phyloP scores from a whole-genome alignment of 2,888 invertebrate species.

The Drosophila niveifrons region DNA sequence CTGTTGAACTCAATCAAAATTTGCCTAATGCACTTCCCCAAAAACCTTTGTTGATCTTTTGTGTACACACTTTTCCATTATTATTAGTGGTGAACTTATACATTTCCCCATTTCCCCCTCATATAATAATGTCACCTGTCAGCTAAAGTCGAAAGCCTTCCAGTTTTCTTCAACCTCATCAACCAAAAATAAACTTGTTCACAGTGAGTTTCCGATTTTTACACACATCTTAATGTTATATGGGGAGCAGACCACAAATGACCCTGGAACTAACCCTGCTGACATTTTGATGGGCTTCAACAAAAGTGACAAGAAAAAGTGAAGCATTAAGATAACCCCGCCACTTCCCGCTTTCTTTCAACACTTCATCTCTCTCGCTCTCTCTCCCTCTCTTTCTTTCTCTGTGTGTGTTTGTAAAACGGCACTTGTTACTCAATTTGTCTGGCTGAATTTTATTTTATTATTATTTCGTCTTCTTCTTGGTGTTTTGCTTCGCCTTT shows the following conservation, averaged over 20 bases:
- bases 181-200: slow-evolving; percentile 34
- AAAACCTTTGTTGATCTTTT: slow-evolving; percentile 29
- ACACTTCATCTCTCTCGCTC: slow-evolving; percentile 8
- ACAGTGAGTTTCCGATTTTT: slow-evolving; percentile 50
- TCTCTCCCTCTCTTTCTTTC: slow-evolving; percentile 15
- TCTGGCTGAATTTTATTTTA: slow-evolving; percentile 52
- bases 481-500: slow-evolving; percentile 30
- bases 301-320: slow-evolving; percentile 57
- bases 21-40: slow-evolving; percentile 38
- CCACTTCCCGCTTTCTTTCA: background rate
- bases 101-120: slow-evolving; percentile 26
- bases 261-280: slow-evolving; percentile 55
- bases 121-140: slow-evolving; percentile 62
- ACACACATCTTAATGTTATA: slow-evolving; percentile 19
- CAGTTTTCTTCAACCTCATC: slow-evolving; percentile 20
- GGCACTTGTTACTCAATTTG: slow-evolving; percentile 75
- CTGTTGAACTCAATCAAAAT: background rate
- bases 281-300: slow-evolving; percentile 46
- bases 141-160: slow-evolving; percentile 15
- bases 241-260: slow-evolving; percentile 45
- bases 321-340: slow-evolving; percentile 33
- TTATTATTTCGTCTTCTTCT: slow-evolving; percentile 44
- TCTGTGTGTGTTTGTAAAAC: slow-evolving; percentile 23
- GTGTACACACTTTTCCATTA: slow-evolving; percentile 25
- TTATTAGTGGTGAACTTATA: slow-evolving; percentile 17